Conservation (phyloP, 2,888 invertebrate genomes). For the Vesta saturnalis region DNA sequence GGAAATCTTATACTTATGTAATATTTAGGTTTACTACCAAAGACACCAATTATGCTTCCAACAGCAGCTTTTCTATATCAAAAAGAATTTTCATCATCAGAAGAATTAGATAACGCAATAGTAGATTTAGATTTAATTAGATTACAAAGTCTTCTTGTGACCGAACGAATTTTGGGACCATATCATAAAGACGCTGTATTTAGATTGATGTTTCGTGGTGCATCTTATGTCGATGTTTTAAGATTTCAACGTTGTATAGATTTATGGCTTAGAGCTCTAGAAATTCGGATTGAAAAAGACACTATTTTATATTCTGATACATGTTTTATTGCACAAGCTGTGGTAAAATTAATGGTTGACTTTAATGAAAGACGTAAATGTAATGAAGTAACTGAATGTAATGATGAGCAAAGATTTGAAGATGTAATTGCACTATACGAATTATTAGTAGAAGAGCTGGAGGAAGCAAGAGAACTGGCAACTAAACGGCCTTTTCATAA, state of each 20-base stretch:
- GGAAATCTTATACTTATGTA: no score
- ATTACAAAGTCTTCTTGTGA: conserved; percentile 87
- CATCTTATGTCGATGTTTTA: conserved; percentile 76
- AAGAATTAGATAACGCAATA: conserved; percentile 78
- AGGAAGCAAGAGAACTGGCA: conserved; percentile 66
- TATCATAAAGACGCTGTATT: conserved; percentile 89
- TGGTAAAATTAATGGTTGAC: conserved; percentile 85
- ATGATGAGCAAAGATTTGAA: conserved; percentile 69
- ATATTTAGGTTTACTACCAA: conserved; percentile 57
- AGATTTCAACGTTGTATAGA: conserved; percentile 87
- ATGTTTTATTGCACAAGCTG: conserved; percentile 85
- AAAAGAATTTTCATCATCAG: conserved; percentile 77
- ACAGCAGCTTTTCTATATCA: conserved; percentile 73
- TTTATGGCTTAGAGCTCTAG: conserved; percentile 85
- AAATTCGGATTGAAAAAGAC: conserved; percentile 81
- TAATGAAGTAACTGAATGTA: conserved; percentile 63
- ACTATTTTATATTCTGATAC: conserved; percentile 82
- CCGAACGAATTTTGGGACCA: conserved; percentile 86
- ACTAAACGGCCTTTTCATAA: conserved; percentile 75
- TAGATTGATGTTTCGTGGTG: conserved; percentile 68
- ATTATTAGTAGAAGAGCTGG: conserved; percentile 72
- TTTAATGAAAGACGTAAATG: conserved; percentile 70
- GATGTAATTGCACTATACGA: conserved; percentile 78
- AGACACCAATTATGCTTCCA: conserved; percentile 66
- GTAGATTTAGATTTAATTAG: conserved; percentile 87